Evolutionary conservation across 2,113 vertebrate species (phyloP).

Genomic region (Myanophis thanlyinensis): DNA sequence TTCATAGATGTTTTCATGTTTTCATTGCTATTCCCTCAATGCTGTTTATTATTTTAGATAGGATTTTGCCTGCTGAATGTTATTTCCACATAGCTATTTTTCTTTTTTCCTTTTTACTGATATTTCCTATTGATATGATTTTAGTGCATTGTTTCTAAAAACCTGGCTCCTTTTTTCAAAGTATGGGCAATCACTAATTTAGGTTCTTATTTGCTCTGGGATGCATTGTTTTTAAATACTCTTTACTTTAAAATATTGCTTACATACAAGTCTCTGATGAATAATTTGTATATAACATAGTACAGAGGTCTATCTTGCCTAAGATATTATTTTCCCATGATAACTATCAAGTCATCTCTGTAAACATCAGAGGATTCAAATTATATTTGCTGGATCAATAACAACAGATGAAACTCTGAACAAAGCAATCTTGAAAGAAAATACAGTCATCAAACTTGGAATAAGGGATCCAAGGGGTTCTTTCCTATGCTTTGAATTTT

Average conservation of each 20-base stretch:
- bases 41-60: background rate
- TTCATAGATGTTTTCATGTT: background rate
- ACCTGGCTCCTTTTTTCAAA: background rate
- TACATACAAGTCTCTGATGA: background rate
- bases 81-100: background rate
- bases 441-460: background rate
- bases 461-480: background rate
- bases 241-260: background rate
- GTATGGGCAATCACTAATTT: background rate
- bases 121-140: background rate
- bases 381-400: background rate
- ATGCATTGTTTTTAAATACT: background rate
- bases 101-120: background rate
- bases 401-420: background rate
- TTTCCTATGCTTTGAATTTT: background rate
- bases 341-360: background rate
- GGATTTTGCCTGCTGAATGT: background rate
- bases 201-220: background rate
- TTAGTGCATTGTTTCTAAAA: background rate
- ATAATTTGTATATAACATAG: background rate
- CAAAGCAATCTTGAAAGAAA: too few relatives aligned
- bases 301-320: background rate
- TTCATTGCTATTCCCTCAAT: background rate
- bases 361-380: background rate
- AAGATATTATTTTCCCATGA: background rate